These are phyloP conservation scores for Mythimna pallens DNA, from an alignment of 2,888 invertebrate species.

Conservation along the genomic window DNA sequence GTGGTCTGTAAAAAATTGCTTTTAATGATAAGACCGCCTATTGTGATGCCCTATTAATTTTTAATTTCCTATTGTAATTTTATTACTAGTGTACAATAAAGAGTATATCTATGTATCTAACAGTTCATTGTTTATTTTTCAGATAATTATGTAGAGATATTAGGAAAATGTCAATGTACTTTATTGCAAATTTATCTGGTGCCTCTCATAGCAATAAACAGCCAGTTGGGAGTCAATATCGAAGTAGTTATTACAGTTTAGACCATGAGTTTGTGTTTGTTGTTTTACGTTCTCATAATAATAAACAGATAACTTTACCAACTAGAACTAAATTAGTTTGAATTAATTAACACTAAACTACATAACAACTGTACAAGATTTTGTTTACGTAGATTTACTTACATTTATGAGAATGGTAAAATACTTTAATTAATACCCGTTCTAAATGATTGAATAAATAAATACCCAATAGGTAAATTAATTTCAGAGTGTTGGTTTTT, in stretches of 20 bases:
- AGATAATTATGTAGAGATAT: too few species aligned
- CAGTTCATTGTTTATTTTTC: too few species aligned
- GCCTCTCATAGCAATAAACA: conserved; percentile 2
- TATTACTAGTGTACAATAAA: too few species aligned
- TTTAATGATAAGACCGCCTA: too few species aligned
- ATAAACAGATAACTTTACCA: conserved; percentile 46
- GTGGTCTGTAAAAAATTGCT: too few species aligned
- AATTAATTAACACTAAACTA: conserved; percentile 75
- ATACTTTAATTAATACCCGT: conserved; percentile 65
- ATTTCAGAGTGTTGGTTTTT: conserved; percentile 30
- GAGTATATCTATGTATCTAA: too few species aligned
- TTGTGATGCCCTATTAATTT: too few species aligned
- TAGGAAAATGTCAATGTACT: too few species aligned
- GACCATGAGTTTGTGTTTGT: conserved; percentile 27
- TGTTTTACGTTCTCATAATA: conserved; percentile 36
- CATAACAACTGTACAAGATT: conserved; percentile 83
- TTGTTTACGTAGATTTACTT: conserved; percentile 47
- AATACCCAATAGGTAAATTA: conserved; percentile 43
- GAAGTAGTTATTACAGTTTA: conserved; percentile 18
- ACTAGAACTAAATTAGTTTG: conserved; percentile 57
- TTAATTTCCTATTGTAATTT: too few species aligned
- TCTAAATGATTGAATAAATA: conserved; percentile 59
- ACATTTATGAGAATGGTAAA: conserved; percentile 63
- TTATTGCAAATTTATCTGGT: too few species aligned
- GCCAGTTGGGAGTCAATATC: conserved; percentile 9